phyloP scores from a whole-genome alignment of 2,888 invertebrate genomes.

The Marasmarcha lunaedactyla region DNA sequence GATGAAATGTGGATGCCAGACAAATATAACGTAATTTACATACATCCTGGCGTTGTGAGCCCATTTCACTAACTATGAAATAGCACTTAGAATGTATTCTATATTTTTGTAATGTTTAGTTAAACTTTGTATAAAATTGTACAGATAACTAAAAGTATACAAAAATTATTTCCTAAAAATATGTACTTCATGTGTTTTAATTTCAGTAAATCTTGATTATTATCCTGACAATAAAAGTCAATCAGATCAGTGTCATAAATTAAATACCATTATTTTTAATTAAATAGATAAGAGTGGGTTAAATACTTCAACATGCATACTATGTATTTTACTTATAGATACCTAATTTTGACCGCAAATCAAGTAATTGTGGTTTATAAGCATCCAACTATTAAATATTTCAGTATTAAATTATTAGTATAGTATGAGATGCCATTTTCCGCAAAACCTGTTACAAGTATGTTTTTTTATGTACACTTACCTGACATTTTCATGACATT shows the following conservation, averaged over 20 bases:
- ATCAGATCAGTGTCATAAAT: constrained; percentile 46
- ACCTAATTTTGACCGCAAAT: too few relatives aligned
- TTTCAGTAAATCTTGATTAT: constrained; percentile 9
- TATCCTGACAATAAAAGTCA: constrained; percentile 44
- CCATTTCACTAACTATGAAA: constrained; percentile 14
- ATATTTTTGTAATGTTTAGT: too few relatives aligned
- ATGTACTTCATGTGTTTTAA: too few relatives aligned
- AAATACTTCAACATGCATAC: too few relatives aligned
- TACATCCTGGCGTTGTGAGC: too few relatives aligned
- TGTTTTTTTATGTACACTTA: constrained; percentile 19
- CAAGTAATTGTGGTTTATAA: too few relatives aligned
- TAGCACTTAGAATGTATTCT: constrained; percentile 26
- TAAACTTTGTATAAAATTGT: constrained; percentile 10
- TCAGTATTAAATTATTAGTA: constrained; percentile 56
- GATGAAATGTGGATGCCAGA: too few relatives aligned
- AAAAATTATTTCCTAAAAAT: too few relatives aligned
- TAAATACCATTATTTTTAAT: constrained; percentile 22
- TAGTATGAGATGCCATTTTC: constrained; percentile 56
- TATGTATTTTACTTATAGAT: too few relatives aligned
- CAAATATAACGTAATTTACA: too few relatives aligned
- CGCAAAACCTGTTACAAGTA: constrained; percentile 26
- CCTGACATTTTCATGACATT: too few relatives aligned
- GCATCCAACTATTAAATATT: constrained; percentile 20
- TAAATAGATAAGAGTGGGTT: constrained; percentile 4
- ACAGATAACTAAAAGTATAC: too few relatives aligned